Conservation (phyloP, 2,113 vertebrate species). For the Mobula hypostoma region DNA sequence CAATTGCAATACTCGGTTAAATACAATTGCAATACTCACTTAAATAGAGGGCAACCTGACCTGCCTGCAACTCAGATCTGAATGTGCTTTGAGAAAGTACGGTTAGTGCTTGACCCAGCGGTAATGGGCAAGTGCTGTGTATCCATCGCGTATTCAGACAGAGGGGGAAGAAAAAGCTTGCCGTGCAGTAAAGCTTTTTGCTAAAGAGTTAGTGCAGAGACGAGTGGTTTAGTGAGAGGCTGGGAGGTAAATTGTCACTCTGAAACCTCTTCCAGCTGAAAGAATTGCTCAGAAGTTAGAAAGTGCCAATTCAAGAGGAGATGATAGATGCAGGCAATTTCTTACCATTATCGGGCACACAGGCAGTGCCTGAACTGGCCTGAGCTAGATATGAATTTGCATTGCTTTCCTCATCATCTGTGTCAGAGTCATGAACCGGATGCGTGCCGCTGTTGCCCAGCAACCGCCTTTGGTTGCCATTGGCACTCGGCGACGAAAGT, state of each 20-base stretch:
- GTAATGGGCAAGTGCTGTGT: conserved; percentile 50
- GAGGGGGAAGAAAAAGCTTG: conserved; percentile 38
- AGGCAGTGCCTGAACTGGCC: conserved; percentile 48
- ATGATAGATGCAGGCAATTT: conserved; percentile 45
- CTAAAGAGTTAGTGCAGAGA: conserved; percentile 35
- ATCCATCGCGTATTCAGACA: conserved; percentile 43
- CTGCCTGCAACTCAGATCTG: conserved; percentile 56
- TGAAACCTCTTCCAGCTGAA: conserved; percentile 41
- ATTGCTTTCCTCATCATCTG: conserved; percentile 62
- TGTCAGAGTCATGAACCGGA: conserved; percentile 66
- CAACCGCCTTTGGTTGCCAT: conserved; percentile 71
- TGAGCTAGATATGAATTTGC: conserved; percentile 54
- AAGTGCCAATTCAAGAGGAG: neutral
- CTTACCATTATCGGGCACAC: conserved; percentile 60
- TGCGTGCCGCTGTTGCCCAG: conserved; percentile 67
- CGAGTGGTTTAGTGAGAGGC: conserved; percentile 38
- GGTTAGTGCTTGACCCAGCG: conserved; percentile 44
- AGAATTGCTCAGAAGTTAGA: conserved; percentile 16
- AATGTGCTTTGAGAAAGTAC: conserved; percentile 48
- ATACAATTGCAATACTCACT: conserved; percentile 64
- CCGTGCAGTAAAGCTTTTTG: conserved; percentile 41
- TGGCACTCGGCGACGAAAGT: conserved; percentile 61
- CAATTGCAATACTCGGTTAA: conserved; percentile 64
- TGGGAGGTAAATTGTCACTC: conserved; percentile 46
- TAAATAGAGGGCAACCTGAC: conserved; percentile 45